Evolutionary conservation across 2,888 invertebrate species (phyloP).

Genomic region (Thymelicus acteon): DNA sequence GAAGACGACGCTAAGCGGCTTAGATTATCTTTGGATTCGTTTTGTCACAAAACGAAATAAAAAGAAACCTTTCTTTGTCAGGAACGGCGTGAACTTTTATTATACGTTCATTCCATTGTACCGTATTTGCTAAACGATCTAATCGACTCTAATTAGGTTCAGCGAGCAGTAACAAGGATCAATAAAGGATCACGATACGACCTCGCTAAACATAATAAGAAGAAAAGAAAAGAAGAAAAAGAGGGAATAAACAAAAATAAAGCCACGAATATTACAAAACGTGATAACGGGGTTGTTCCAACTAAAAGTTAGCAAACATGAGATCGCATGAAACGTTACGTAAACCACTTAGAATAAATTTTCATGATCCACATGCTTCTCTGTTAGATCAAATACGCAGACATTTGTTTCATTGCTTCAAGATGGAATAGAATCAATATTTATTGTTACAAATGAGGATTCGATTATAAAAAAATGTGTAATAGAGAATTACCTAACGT

Average conservation of each 20-base stretch:
- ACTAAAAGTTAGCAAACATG: constrained; percentile 3
- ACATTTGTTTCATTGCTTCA: neutral
- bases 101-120: constrained; percentile 25
- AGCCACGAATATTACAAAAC: constrained; percentile 2
- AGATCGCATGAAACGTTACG: neutral
- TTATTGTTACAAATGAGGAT: neutral
- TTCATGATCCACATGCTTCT: neutral
- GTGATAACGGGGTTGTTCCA: neutral
- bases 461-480: neutral
- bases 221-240: constrained; percentile 7
- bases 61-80: constrained; percentile 10
- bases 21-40: constrained; percentile 18
- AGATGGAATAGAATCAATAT: neutral
- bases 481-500: neutral
- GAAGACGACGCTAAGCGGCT: constrained; percentile 17
- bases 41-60: constrained; percentile 16
- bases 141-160: constrained; percentile 32
- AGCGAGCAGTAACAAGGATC: constrained; percentile 20
- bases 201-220: constrained; percentile 10
- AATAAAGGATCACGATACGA: constrained; percentile 29
- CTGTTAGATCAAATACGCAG: neutral
- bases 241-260: constrained; percentile 18
- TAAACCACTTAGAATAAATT: constrained; percentile 7
- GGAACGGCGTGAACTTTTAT: constrained; percentile 29
- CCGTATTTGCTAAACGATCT: constrained; percentile 34